phyloP scores from a whole-genome alignment of 2,888 invertebrate species.

The Ochropleura plecta region DNA sequence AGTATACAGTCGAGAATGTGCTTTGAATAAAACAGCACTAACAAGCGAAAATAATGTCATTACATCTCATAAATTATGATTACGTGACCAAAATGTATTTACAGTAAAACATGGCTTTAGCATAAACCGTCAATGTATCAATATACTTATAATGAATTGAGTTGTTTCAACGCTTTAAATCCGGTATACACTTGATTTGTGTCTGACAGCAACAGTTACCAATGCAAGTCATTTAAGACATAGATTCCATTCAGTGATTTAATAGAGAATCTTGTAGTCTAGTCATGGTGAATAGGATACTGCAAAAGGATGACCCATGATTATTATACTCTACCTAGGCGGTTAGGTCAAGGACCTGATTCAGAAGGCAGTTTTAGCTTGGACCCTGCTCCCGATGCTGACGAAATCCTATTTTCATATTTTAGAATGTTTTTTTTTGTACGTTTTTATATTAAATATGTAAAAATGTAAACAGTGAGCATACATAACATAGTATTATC shows the following conservation, averaged over 20 bases:
- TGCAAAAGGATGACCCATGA: background rate
- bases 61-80: constrained; percentile 24
- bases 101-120: constrained; percentile 4
- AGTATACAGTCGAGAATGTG: background rate
- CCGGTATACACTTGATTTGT: constrained; percentile 22
- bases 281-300: background rate
- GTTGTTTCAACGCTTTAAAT: constrained; percentile 11
- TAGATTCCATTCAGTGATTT: constrained; percentile 1
- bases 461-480: too few relatives aligned
- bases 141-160: constrained; percentile 42
- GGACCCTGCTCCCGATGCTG: too few relatives aligned
- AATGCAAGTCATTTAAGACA: constrained; percentile 12
- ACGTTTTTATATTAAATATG: too few relatives aligned
- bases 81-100: constrained; percentile 17
- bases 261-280: background rate
- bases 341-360: too few relatives aligned
- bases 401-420: too few relatives aligned
- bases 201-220: constrained; percentile 6
- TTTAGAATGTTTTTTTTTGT: too few relatives aligned
- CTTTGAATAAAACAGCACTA: constrained; percentile 13
- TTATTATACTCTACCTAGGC: too few relatives aligned
- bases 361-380: too few relatives aligned
- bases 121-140: constrained; percentile 22
- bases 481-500: too few relatives aligned
- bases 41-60: background rate